Evolutionary conservation across 1,140 invertebrate genomes (phyloP).

Genomic region (Orchesella cincta): DNA sequence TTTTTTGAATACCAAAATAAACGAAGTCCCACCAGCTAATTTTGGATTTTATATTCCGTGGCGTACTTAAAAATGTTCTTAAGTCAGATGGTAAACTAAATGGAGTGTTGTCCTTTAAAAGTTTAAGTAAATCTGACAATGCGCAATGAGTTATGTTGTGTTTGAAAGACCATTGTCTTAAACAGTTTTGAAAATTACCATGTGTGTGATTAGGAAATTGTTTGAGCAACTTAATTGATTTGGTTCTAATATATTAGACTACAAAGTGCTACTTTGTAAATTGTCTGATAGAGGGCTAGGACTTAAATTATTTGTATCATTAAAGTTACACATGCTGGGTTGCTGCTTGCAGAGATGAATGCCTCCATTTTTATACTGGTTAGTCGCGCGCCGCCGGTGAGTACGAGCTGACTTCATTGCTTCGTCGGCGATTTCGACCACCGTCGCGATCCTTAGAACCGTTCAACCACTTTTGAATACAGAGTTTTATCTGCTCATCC

Average conservation of each 20-base stretch:
- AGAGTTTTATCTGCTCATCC: too few species aligned
- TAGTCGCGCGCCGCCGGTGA: neutral
- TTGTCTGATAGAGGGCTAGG: too few species aligned
- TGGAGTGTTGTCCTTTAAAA: neutral
- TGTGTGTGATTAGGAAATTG: neutral
- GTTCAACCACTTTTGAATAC: neutral
- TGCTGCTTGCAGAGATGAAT: neutral
- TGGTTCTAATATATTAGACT: too few species aligned
- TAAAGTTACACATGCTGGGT: neutral
- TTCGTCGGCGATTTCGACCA: neutral
- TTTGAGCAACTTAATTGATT: too few species aligned
- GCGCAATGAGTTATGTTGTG: neutral
- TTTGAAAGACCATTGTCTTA: neutral
- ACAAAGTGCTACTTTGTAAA: too few species aligned
- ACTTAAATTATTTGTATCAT: neutral
- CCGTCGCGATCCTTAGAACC: neutral
- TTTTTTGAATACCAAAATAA: slow-evolving; percentile 21
- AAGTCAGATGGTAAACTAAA: neutral
- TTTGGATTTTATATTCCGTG: neutral
- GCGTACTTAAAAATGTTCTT: neutral
- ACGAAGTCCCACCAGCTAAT: neutral
- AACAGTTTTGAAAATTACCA: neutral
- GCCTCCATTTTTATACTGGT: neutral
- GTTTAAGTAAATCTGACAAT: slow-evolving; percentile 12
- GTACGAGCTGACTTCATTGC: neutral